These are phyloP conservation scores for Athalia circularis DNA, from an alignment of 2,888 invertebrate genomes.

Conservation along the genomic window DNA sequence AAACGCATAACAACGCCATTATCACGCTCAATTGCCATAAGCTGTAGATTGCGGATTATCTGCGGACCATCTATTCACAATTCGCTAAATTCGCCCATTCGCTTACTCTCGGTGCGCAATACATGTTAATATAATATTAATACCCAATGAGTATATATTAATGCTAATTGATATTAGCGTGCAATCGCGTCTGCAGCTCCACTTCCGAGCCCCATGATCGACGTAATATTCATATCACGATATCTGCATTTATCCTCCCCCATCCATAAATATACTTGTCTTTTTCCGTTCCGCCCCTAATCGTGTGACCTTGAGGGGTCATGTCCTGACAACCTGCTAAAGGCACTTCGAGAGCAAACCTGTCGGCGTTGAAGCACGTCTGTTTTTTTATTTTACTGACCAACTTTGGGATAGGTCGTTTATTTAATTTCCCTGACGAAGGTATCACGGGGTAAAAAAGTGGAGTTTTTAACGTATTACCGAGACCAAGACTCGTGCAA, in stretches of 20 bases:
- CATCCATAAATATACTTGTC: background rate
- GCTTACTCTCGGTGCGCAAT: slow-evolving; percentile 12
- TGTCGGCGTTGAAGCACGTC: too few relatives aligned
- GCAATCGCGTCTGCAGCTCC: slow-evolving; percentile 38
- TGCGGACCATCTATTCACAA: slow-evolving; percentile 45
- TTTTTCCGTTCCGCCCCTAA: background rate
- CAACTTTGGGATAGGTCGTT: slow-evolving; percentile 26
- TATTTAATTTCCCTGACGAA: slow-evolving; percentile 1
- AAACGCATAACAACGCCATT: slow-evolving; percentile 67
- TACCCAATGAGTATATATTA: slow-evolving; percentile 60
- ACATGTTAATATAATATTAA: slow-evolving; percentile 57
- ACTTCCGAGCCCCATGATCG: background rate
- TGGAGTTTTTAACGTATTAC: background rate
- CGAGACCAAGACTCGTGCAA: background rate
- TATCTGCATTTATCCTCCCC: background rate
- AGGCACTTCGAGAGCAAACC: background rate
- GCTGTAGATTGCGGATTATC: slow-evolving; percentile 67
- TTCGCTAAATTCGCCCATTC: slow-evolving; percentile 30
- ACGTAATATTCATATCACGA: background rate
- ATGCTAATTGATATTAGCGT: slow-evolving; percentile 61
- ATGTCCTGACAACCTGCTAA: background rate
- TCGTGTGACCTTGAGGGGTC: slow-evolving; percentile 5
- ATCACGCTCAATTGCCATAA: slow-evolving; percentile 61
- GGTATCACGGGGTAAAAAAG: slow-evolving; percentile 6
- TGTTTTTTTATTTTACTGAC: slow-evolving; percentile 3